Evolutionary conservation across 2,797 vertebrate species (phyloP).

Genomic region (Phyllotis vaccarum): DNA sequence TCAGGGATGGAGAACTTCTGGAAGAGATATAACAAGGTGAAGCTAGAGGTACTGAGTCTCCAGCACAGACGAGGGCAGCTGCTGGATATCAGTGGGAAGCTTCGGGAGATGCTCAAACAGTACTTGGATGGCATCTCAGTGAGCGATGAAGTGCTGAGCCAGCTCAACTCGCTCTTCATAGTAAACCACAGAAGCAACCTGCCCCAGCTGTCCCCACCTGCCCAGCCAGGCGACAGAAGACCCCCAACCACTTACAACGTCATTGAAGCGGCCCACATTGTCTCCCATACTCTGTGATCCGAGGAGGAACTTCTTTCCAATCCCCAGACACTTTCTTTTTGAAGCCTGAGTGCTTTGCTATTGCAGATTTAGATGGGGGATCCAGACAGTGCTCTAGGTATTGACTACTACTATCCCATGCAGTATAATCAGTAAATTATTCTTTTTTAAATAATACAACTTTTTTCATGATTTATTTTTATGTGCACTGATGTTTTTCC

Average conservation of each 20-base stretch:
- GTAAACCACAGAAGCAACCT: conserved; percentile 70
- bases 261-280: conserved; percentile 82
- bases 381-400: neutral
- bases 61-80: conserved; percentile 82
- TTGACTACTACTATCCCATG: neutral
- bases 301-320: conserved; percentile 25
- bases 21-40: conserved; percentile 92
- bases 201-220: neutral
- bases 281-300: conserved; percentile 78
- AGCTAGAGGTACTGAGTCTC: conserved; percentile 90
- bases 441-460: neutral
- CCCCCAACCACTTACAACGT: conserved; percentile 61
- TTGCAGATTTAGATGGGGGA: conserved; percentile 48
- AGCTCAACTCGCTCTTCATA: conserved; percentile 85
- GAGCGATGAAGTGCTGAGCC: conserved; percentile 84
- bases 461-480: neutral
- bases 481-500: neutral
- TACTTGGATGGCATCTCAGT: conserved; percentile 89
- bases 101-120: conserved; percentile 87
- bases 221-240: neutral
- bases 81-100: conserved; percentile 84
- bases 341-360: conserved; percentile 15
- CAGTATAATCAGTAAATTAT: neutral
- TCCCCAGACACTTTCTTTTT: neutral
- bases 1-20: conserved; percentile 90